A percentile compares a stretch with the other conserved stretches of the same genome.
phyloP scores from a whole-genome alignment of 2,888 invertebrate genomes.

The Pseudococcus viburni region DNA sequence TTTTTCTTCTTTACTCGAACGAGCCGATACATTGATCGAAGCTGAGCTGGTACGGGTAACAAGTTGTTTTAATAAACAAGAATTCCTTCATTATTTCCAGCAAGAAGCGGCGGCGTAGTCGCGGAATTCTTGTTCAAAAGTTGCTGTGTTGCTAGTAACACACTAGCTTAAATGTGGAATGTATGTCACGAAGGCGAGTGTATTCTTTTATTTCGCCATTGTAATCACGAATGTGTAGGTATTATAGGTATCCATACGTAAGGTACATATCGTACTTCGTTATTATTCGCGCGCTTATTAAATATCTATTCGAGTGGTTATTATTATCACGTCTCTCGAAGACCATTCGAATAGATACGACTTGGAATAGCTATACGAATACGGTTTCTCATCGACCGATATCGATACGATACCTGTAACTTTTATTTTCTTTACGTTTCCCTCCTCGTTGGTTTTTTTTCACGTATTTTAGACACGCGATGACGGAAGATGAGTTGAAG shows the following conservation, averaged over 20 bases:
- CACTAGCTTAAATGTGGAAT: constrained; percentile 65
- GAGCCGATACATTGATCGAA: constrained; percentile 51
- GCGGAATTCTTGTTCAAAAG: constrained; percentile 62
- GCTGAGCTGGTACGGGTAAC: constrained; percentile 35
- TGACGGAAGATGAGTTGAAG: not conserved
- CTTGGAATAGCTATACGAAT: not conserved
- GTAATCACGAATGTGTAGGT: constrained; percentile 53
- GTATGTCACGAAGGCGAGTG: constrained; percentile 59
- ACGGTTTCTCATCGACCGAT: not conserved
- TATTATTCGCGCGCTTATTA: not conserved
- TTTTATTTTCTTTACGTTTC: not conserved
- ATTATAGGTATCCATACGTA: not conserved
- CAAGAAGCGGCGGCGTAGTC: not conserved
- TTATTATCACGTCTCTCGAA: not conserved
- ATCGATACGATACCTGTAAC: not conserved
- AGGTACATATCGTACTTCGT: not conserved
- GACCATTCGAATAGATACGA: no score
- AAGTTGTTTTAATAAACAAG: constrained; percentile 63
- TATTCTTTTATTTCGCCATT: constrained; percentile 58
- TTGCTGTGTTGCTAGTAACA: constrained; percentile 60
- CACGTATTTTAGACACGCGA: not conserved
- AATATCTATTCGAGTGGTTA: not conserved
- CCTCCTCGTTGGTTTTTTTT: not conserved
- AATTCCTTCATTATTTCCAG: constrained; percentile 59
- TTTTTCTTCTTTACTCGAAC: not conserved